Evolutionary conservation across 2,113 vertebrate genomes (phyloP).

Genomic region (Antigone vipio): DNA sequence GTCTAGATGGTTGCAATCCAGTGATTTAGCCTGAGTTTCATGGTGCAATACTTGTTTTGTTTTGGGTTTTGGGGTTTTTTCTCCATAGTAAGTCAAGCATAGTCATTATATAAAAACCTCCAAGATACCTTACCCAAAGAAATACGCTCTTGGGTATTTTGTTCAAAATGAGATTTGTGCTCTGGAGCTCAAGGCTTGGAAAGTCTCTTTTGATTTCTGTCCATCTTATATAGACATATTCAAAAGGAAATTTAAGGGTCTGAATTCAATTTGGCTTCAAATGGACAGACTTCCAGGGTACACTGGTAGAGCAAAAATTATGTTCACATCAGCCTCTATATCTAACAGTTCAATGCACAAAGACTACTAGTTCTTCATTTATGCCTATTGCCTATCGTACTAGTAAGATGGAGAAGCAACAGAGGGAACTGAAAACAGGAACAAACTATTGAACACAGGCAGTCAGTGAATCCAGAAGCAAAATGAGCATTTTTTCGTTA

Average conservation of each 20-base stretch:
- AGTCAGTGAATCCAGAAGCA: background rate
- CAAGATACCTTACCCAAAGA: background rate
- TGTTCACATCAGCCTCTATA: background rate
- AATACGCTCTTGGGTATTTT: background rate
- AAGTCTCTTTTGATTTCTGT: background rate
- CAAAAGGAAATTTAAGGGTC: background rate
- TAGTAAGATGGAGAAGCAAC: background rate
- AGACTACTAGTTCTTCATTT: background rate
- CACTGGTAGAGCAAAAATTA: background rate
- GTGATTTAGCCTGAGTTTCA: background rate
- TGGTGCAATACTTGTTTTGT: background rate
- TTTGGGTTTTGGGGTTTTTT: background rate
- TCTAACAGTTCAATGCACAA: background rate
- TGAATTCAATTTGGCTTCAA: background rate
- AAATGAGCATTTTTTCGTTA: slow-evolving; percentile 3
- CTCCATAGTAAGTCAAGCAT: background rate
- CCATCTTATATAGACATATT: background rate
- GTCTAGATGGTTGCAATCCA: background rate
- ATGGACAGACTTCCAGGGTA: background rate
- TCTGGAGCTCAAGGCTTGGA: background rate
- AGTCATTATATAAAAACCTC: background rate
- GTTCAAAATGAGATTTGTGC: background rate
- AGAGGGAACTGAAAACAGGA: background rate
- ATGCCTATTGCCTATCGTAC: background rate
- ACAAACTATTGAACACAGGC: background rate